Percentiles rank a stretch among this genome's conserved stretches.
Conservation (phyloP, 2,113 vertebrate species). For the Oreochromis spilurus region DNA sequence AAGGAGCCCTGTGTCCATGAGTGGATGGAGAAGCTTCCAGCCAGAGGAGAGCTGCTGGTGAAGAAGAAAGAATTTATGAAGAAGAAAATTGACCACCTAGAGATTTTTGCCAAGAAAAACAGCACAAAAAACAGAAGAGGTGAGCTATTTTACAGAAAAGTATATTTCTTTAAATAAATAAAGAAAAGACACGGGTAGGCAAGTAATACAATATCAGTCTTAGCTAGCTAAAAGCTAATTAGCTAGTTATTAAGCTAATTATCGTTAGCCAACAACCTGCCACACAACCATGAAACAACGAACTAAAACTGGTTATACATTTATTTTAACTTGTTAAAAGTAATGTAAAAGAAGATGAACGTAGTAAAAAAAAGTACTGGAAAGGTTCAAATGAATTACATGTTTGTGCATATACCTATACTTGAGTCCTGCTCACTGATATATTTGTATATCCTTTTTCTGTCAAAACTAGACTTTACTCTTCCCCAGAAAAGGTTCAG, state of each 20-base stretch:
- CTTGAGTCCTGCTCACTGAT: background rate
- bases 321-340: background rate
- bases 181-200: background rate
- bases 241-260: background rate
- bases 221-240: background rate
- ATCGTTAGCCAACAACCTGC: background rate
- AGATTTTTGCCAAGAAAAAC: constrained; percentile 1
- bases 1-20: background rate
- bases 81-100: background rate
- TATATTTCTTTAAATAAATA: fast-evolving
- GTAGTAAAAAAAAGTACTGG: background rate
- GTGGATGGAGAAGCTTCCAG: fast-evolving
- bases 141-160: background rate
- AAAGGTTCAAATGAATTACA: background rate
- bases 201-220: background rate
- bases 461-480: too few relatives aligned
- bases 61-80: background rate
- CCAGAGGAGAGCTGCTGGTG: background rate
- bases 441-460: too few relatives aligned
- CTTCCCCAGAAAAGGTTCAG: background rate
- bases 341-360: fast-evolving
- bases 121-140: background rate
- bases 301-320: background rate
- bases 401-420: background rate
- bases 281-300: background rate